phyloP scores from a whole-genome alignment of 2,797 vertebrate species.

The Mormyrops boulengeri region DNA sequence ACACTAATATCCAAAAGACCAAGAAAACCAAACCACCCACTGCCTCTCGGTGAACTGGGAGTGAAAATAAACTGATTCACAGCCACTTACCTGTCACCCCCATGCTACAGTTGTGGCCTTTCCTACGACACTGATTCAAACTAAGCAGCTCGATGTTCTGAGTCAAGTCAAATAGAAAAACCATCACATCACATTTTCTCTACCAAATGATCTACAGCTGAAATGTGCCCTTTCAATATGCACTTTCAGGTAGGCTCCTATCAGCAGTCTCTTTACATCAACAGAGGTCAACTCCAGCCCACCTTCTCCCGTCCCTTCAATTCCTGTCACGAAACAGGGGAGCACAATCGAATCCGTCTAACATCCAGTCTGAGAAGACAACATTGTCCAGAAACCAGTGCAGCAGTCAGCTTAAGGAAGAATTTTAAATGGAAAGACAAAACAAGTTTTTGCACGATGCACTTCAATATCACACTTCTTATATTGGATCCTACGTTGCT shows the following conservation, averaged over 20 bases:
- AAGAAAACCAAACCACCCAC: neutral
- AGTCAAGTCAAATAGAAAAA: neutral
- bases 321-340: constrained; percentile 38
- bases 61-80: neutral
- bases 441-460: neutral
- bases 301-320: neutral
- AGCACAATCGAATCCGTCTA: neutral
- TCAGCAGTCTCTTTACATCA: neutral
- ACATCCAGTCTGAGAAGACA: neutral
- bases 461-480: neutral
- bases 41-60: neutral
- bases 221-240: neutral
- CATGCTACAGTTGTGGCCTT: neutral
- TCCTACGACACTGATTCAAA: neutral
- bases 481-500: neutral
- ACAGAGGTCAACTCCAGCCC: neutral
- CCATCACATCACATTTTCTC: neutral
- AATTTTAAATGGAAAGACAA: neutral
- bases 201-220: neutral
- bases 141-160: neutral
- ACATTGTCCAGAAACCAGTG: neutral
- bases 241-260: neutral
- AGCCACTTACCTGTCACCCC: neutral
- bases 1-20: neutral
- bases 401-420: neutral